Evolutionary conservation across 2,797 vertebrate genomes (phyloP).

Genomic region (Ctenopoma multispine): DNA sequence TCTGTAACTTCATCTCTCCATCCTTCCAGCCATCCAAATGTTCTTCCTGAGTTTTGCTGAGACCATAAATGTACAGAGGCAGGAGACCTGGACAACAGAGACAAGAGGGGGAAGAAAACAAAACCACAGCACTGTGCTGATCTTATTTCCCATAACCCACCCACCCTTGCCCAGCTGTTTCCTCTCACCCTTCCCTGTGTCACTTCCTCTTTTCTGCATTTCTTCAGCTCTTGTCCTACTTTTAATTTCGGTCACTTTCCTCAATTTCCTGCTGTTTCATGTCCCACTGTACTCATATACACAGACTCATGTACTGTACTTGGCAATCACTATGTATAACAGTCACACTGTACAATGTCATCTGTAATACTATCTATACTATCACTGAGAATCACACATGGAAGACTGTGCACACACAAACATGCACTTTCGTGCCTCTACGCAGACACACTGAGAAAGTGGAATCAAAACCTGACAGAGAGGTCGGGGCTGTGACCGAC

Average conservation of each 20-base stretch:
- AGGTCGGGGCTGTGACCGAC: conserved; percentile 34
- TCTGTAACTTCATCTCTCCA: conserved; percentile 62
- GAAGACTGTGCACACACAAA: conserved; percentile 25
- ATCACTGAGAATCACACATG: conserved; percentile 9
- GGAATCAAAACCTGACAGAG: conserved; percentile 38
- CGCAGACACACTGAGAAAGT: conserved; percentile 22
- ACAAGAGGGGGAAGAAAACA: conserved; percentile 17
- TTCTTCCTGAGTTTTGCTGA: conserved; percentile 68
- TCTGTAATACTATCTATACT: conserved; percentile 50
- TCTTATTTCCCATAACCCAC: conserved; percentile 77
- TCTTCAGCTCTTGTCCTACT: conserved; percentile 29
- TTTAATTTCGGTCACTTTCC: conserved; percentile 36
- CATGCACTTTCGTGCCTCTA: conserved; percentile 14
- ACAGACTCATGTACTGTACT: conserved; percentile 20
- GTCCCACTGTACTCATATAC: conserved; percentile 7
- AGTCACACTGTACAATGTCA: conserved; percentile 64
- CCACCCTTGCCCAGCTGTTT: conserved; percentile 77
- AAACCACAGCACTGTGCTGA: conserved; percentile 45
- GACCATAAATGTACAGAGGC: conserved; percentile 37
- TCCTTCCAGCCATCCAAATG: conserved; percentile 36
- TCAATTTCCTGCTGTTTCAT: conserved; percentile 32
- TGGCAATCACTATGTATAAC: conserved; percentile 59
- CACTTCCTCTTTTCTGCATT: conserved; percentile 49
- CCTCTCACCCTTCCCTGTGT: conserved; percentile 55
- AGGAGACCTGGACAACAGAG: conserved; percentile 31